A percentile compares a stretch with the other conserved stretches of the same genome.
phyloP scores from a whole-genome alignment of 2,113 vertebrate genomes.

The Blennius ocellaris region DNA sequence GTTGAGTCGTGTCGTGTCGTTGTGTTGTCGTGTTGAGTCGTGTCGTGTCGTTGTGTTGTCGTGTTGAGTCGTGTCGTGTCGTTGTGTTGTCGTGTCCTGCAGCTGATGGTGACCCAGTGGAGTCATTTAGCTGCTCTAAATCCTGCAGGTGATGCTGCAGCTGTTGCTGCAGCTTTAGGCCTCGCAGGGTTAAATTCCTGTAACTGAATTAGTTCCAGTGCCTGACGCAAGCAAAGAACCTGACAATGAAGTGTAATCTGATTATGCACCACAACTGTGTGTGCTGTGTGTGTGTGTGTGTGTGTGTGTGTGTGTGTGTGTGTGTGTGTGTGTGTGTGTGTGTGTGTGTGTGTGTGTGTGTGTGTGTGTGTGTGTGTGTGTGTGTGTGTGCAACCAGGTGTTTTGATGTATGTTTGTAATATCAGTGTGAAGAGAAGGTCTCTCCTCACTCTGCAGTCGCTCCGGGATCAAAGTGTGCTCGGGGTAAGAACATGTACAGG shows the following conservation, averaged over 20 bases:
- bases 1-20: too few species aligned
- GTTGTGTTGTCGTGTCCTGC: too few species aligned
- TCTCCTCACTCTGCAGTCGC: slow-evolving; percentile 5
- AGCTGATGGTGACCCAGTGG: too few species aligned
- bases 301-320: not conserved
- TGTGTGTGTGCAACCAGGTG: not conserved
- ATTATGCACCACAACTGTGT: slow-evolving; percentile 16
- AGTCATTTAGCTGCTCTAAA: not conserved
- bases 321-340: not conserved
- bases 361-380: not conserved
- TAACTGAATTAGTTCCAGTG: slow-evolving; percentile 29
- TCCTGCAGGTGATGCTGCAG: slow-evolving; percentile 13
- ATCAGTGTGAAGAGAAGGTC: not conserved
- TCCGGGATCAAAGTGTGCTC: slow-evolving; percentile 32
- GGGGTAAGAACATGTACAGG: slow-evolving; percentile 30
- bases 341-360: not conserved
- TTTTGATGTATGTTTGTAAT: not conserved
- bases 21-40: too few species aligned
- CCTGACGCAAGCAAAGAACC: slow-evolving; percentile 43
- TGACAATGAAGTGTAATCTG: slow-evolving; percentile 43
- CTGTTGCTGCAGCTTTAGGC: slow-evolving; percentile 6
- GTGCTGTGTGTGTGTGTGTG: not conserved
- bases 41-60: too few species aligned
- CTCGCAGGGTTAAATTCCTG: slow-evolving; percentile 14
- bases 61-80: too few species aligned